phyloP scores from a whole-genome alignment of 2,113 vertebrate genomes.

The Toxotes jaculatrix region DNA sequence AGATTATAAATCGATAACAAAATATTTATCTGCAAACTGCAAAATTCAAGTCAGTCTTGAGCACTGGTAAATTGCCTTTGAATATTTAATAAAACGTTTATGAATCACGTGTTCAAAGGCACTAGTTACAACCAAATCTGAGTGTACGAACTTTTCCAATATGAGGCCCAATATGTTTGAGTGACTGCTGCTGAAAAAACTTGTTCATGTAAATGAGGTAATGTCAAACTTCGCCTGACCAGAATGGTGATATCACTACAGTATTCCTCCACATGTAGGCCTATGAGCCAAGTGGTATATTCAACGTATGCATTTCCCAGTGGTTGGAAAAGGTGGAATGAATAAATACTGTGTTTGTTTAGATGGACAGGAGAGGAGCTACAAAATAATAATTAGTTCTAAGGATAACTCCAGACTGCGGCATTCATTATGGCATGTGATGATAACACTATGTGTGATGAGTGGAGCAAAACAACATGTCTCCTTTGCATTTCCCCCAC shows the following conservation, averaged over 20 bases:
- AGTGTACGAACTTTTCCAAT: not conserved
- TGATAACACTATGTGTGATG: slow-evolving; percentile 73
- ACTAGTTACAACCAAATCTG: not conserved
- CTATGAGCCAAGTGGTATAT: not conserved
- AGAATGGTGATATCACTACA: not conserved
- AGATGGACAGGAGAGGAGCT: slow-evolving; percentile 56
- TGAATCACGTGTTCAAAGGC: not conserved
- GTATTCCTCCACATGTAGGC: not conserved
- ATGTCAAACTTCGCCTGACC: not conserved
- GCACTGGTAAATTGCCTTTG: not conserved
- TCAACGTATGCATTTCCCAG: slow-evolving; percentile 1
- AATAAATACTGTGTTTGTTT: slow-evolving; percentile 50
- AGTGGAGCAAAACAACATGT: slow-evolving; percentile 73
- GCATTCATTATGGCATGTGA: slow-evolving; percentile 70
- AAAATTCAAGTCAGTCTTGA: not conserved
- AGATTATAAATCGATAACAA: not conserved
- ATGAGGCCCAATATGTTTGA: not conserved
- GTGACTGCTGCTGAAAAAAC: not conserved
- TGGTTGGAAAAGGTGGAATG: slow-evolving; percentile 26
- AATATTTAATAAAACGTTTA: not conserved
- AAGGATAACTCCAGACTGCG: slow-evolving; percentile 57
- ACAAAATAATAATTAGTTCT: slow-evolving; percentile 71
- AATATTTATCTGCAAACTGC: not conserved
- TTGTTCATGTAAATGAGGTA: not conserved
- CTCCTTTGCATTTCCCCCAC: slow-evolving; percentile 67